Base-by-base conservation (phyloP, 2,888 invertebrate genomes). In the Cylindroiulus punctatus region DNA sequence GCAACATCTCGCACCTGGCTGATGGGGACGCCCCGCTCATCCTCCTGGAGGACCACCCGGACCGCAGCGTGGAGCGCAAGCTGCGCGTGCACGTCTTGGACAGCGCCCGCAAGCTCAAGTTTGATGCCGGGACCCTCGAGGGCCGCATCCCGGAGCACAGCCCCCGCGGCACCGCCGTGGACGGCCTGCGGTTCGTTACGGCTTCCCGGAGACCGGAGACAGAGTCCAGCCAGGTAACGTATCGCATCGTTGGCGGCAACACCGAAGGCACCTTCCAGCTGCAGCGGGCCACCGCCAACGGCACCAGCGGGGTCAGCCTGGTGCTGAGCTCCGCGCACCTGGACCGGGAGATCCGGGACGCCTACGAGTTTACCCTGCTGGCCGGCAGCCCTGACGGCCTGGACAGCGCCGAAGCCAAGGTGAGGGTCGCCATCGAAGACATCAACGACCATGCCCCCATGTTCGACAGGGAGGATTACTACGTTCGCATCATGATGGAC, bases 401-500 rank as follows among this genome's bases (percentile, higher is more conserved):
- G 84, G 96, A 96, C 91, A 95, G 94, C 89, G 96, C 96, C 0
- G 93, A 94, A 40, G 94, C 96, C n/a, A 94, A 94, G 88, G 93
- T 98, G 17, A 92, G 93, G 83, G 93, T 98, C 65, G 93, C 93
- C 30, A 93, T 98, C 40, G 92, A 94, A 36, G 97, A 98, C 90
- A 96, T 96, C 90, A 98, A 98, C 90, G 98, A 98, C 91, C 98
- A 98, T 91, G 94, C 95, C 88, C 98, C 98, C 0, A 93, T 95
- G 57, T 97, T 98, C 91, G 94, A 94, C 65, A 93, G 95, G 88
- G 93, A 93, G 87, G 93, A 95, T 84, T 97, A 97, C 90, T 97
- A 97, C 90, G 89, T 88, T 65, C 87, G 90, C 40, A 90, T 92
- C n/a, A 89, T 90, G 8, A 90, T 88, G 76, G 95, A 95, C 90